These are phyloP conservation scores for Sminthurides aquaticus DNA, from an alignment of 2,888 invertebrate genomes.

Conservation along the genomic window DNA sequence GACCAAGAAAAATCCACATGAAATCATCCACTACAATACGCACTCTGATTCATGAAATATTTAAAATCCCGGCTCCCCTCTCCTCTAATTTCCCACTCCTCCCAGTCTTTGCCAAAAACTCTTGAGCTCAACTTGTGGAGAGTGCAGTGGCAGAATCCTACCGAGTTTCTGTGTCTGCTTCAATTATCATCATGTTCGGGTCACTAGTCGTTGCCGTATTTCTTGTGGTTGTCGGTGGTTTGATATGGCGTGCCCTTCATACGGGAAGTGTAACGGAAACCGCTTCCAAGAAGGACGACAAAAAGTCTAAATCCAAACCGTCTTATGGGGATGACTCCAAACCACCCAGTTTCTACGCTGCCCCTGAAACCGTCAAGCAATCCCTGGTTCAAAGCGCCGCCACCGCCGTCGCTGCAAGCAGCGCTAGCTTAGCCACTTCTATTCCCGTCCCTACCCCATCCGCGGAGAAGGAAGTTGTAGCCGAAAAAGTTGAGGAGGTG, in stretches of 20 bases:
- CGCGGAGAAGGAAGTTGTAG: background rate
- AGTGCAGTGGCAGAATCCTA: background rate
- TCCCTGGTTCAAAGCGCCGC: background rate
- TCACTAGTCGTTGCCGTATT: background rate
- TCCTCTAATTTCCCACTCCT: no score
- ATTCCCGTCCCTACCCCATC: background rate
- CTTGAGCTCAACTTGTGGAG: no score
- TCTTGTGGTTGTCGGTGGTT: background rate
- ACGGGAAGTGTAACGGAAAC: background rate
- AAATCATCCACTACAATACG: background rate
- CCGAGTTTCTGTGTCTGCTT: background rate
- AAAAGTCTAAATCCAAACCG: background rate
- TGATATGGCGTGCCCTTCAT: background rate
- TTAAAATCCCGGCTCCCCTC: background rate
- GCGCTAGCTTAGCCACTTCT: background rate
- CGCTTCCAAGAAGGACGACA: background rate
- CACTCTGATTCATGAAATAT: background rate
- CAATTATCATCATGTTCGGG: background rate
- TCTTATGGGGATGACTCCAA: background rate
- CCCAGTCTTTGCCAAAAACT: no score
- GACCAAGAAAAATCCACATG: background rate
- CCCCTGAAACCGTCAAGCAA: background rate
- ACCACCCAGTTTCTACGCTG: conserved; percentile 7
- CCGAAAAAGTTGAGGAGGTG: no score
- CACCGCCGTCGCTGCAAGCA: background rate